Percentiles rank a stretch among this genome's conserved stretches.
Conservation (phyloP, 2,113 vertebrate species). For the Geococcyx californianus region DNA sequence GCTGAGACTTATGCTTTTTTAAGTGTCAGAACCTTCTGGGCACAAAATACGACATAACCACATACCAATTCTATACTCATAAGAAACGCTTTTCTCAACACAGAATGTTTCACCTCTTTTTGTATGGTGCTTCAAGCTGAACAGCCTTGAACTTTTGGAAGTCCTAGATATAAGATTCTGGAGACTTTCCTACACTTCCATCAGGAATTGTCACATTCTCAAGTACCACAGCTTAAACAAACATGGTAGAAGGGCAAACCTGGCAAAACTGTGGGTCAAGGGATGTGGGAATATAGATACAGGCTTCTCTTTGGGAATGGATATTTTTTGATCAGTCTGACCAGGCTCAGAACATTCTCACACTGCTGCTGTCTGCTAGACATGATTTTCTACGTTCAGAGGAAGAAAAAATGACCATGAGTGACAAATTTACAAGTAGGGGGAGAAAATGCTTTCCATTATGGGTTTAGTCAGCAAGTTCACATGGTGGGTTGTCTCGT, state of each 20-base stretch:
- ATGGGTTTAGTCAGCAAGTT: not conserved
- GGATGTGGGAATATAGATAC: not conserved
- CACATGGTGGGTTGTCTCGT: not conserved
- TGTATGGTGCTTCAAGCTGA: not conserved
- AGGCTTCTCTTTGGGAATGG: not conserved
- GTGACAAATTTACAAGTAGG: not conserved
- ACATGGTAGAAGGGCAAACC: not conserved
- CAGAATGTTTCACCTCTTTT: not conserved
- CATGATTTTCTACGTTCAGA: not conserved
- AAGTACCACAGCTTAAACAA: not conserved
- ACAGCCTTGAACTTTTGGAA: not conserved
- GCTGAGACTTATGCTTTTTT: not conserved
- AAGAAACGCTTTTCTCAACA: not conserved
- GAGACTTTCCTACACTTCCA: not conserved
- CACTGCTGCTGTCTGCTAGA: not conserved
- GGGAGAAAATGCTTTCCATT: not conserved
- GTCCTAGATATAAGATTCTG: not conserved
- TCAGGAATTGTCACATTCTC: not conserved
- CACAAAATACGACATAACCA: not conserved
- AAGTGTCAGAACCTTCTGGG: not conserved
- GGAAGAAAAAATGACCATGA: not conserved
- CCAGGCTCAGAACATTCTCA: not conserved
- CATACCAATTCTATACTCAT: not conserved
- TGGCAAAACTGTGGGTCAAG: not conserved
- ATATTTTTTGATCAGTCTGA: not conserved